These are phyloP conservation scores for Rallus limicola DNA, from an alignment of 2,113 vertebrate genomes.

Conservation along the genomic window DNA sequence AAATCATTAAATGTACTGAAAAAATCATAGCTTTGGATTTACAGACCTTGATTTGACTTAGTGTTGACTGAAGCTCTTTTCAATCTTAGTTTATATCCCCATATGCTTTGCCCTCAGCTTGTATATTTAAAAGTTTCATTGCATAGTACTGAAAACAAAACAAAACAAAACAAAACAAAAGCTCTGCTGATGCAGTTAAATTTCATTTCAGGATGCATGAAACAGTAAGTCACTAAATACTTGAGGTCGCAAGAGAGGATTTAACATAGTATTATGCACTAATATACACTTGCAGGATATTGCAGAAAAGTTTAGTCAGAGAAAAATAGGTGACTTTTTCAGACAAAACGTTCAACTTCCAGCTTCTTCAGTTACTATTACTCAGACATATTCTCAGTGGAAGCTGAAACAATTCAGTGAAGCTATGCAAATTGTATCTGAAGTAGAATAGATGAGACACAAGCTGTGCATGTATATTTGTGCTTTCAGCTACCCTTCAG, in stretches of 20 bases:
- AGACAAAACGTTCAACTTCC: background rate
- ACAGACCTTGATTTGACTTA: background rate
- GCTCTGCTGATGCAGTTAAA: background rate
- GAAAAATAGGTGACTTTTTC: background rate
- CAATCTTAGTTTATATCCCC: background rate
- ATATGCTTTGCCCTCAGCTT: background rate
- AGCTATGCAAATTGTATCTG: background rate
- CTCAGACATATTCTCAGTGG: background rate
- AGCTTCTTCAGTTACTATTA: background rate
- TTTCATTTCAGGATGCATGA: background rate
- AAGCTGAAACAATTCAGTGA: background rate
- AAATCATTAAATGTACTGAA: slow-evolving; percentile 13
- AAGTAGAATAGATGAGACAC: background rate
- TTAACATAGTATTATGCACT: background rate
- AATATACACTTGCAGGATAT: background rate
- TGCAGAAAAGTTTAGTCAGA: background rate
- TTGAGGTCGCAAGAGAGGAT: background rate
- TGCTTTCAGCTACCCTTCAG: background rate
- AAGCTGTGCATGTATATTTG: background rate
- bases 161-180: background rate
- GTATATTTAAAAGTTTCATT: background rate
- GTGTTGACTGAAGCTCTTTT: background rate
- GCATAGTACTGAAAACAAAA: background rate
- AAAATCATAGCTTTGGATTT: slow-evolving; percentile 23
- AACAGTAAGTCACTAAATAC: background rate